Evolutionary conservation across 2,113 vertebrate genomes (phyloP).

Genomic region (Amblyornis subalaris): DNA sequence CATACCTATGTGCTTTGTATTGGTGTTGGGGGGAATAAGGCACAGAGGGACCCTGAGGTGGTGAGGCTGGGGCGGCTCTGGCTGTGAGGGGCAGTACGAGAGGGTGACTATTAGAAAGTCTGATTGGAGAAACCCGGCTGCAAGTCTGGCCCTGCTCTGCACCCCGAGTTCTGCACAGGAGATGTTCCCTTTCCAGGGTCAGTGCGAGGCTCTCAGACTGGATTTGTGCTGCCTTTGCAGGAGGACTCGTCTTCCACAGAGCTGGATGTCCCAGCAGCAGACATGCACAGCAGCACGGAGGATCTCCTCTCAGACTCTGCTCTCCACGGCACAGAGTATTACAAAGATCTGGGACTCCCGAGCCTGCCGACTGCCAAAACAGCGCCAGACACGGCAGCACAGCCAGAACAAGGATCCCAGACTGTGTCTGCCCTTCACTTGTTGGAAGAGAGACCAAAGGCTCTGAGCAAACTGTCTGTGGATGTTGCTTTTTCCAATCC

Average conservation of each 20-base stretch:
- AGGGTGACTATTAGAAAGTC: neutral
- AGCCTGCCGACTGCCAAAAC: neutral
- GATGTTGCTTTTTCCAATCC: slow-evolving; percentile 9
- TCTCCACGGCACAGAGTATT: slow-evolving; percentile 80
- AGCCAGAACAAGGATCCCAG: neutral
- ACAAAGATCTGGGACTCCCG: slow-evolving; percentile 76
- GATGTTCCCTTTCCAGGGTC: fast-evolving
- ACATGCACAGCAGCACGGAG: slow-evolving; percentile 74
- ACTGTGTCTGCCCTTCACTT: neutral
- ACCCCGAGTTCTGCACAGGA: neutral
- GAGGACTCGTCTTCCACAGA: slow-evolving; percentile 69
- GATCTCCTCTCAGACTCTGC: slow-evolving; percentile 77
- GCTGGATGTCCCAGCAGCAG: slow-evolving; percentile 63
- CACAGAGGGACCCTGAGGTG: neutral
- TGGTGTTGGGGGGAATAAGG: neutral
- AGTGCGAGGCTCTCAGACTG: fast-evolving
- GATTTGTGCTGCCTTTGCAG: slow-evolving; percentile 52
- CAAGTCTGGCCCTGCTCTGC: neutral
- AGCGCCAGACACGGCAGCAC: fast-evolving
- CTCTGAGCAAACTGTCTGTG: neutral
- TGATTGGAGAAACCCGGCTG: neutral
- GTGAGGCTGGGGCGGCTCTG: neutral
- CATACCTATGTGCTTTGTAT: neutral
- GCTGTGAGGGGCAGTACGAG: neutral
- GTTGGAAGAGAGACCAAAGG: neutral